Conservation (phyloP, 2,113 vertebrate species). For the Beaufortia kweichowensis region DNA sequence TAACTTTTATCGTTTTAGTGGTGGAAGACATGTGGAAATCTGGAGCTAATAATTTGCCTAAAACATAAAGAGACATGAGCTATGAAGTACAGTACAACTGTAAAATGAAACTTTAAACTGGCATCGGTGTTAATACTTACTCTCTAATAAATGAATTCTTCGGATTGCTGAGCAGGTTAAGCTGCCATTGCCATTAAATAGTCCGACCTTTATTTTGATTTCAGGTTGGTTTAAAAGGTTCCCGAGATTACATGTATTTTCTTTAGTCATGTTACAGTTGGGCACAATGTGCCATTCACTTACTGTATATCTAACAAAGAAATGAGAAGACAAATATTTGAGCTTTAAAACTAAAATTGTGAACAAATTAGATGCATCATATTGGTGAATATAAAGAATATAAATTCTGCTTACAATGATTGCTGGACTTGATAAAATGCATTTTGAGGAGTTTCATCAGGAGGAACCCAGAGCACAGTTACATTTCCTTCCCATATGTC, state of each 20-base stretch:
- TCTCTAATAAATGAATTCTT: conserved; percentile 35
- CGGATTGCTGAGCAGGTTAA: background rate
- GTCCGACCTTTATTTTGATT: conserved; percentile 58
- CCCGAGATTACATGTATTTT: conserved; percentile 41
- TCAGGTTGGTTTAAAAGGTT: rapidly evolving
- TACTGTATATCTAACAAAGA: background rate
- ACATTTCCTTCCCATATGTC: conserved; percentile 66
- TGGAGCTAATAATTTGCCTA: conserved; percentile 66
- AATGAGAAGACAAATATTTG: background rate
- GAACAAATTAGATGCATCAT: background rate
- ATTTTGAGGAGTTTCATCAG: conserved; percentile 11
- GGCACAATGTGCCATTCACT: conserved; percentile 32
- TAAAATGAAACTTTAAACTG: background rate
- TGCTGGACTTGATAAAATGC: conserved; percentile 65
- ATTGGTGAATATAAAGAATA: background rate
- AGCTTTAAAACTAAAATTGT: background rate
- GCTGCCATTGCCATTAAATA: background rate
- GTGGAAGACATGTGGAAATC: conserved; percentile 64
- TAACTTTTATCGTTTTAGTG: conserved; percentile 59
- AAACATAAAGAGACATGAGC: background rate
- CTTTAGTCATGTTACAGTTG: conserved; percentile 49
- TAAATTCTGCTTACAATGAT: conserved; percentile 57
- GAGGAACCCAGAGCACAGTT: conserved; percentile 60
- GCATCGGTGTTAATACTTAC: conserved; percentile 56
- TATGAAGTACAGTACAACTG: background rate